These are phyloP conservation scores for Aphelocoma californica DNA, from an alignment of 2,797 vertebrate species.

Conservation along the genomic window DNA sequence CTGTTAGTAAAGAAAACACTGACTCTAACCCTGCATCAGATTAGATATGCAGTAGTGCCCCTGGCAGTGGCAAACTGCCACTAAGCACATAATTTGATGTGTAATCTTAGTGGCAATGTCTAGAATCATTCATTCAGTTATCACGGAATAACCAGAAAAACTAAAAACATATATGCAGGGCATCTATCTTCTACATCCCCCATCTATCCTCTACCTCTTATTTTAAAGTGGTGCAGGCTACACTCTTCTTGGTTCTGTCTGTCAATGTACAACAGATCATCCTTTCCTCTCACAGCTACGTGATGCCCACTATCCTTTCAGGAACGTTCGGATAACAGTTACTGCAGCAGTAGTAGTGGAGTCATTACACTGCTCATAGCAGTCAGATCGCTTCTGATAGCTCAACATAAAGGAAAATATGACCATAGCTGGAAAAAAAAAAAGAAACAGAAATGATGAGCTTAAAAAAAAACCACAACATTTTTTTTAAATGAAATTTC, in stretches of 20 bases:
- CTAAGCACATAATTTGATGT: not conserved
- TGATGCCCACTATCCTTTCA: not conserved
- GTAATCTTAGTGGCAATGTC: not conserved
- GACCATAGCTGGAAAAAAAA: not conserved
- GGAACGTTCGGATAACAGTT: not conserved
- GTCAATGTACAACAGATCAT: not conserved
- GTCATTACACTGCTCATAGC: not conserved
- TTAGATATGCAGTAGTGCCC: not conserved
- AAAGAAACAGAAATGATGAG: not conserved
- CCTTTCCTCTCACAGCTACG: not conserved
- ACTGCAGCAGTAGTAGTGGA: not conserved
- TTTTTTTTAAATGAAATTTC: not conserved
- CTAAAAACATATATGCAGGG: not conserved
- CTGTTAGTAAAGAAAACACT: not conserved
- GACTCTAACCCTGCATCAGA: not conserved
- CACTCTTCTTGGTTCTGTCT: not conserved
- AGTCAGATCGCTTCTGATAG: not conserved
- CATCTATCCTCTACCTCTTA: not conserved
- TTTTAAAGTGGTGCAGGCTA: not conserved
- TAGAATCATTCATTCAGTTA: not conserved
- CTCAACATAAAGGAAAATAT: not conserved
- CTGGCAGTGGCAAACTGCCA: not conserved
- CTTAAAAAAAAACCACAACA: not conserved
- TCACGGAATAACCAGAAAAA: not conserved
- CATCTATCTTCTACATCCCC: not conserved